phyloP scores from a whole-genome alignment of 2,888 invertebrate genomes.

The Lydus trimaculatus region DNA sequence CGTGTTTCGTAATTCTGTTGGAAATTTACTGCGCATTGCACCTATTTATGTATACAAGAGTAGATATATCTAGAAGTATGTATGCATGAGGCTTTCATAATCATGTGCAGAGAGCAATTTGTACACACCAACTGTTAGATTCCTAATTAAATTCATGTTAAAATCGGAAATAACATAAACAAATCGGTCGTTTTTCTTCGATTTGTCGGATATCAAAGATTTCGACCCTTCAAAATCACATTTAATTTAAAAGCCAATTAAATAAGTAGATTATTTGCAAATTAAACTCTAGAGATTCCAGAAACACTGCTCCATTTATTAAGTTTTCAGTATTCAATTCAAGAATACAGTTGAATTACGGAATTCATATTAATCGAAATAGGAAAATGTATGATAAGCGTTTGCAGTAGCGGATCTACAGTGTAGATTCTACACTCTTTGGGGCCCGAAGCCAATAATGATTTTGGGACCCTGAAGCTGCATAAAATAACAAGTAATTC shows the following conservation, averaged over 20 bases:
- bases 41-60: background rate
- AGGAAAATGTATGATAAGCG: background rate
- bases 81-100: background rate
- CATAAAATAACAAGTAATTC: no score
- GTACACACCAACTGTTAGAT: no score
- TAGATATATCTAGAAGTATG: background rate
- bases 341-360: background rate
- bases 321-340: background rate
- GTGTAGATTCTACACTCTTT: no score
- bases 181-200: no score
- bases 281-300: background rate
- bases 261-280: background rate
- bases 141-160: background rate
- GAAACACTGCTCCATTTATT: background rate
- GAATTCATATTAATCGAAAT: background rate
- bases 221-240: background rate
- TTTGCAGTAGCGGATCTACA: no score
- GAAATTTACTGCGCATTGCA: conserved; percentile 34
- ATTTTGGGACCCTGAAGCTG: no score
- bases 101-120: background rate
- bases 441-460: no score
- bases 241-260: background rate
- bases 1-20: conserved; percentile 36
- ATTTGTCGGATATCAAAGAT: no score
- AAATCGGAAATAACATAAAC: background rate